Percentiles rank a stretch among this genome's conserved stretches.
Conservation (phyloP, 2,113 vertebrate species). For the Ciconia boyciana region DNA sequence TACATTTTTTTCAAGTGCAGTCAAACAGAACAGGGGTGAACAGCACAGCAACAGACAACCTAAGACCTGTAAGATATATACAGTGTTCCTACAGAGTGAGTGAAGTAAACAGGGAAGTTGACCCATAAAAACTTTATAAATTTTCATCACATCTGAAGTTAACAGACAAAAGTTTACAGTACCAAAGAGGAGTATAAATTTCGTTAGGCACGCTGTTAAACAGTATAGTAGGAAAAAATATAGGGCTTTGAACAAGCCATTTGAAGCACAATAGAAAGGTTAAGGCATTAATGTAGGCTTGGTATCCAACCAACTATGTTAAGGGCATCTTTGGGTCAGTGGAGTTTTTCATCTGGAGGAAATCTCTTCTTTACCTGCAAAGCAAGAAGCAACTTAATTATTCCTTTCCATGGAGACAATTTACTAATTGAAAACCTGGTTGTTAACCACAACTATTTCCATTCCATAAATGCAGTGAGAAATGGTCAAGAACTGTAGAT, state of each 20-base stretch:
- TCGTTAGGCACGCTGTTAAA: conserved; percentile 28
- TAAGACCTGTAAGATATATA: not conserved
- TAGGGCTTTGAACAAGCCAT: not conserved
- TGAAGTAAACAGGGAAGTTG: not conserved
- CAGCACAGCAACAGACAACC: not conserved
- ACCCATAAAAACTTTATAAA: not conserved
- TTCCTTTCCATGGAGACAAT: not conserved
- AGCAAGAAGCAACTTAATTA: conserved; percentile 66
- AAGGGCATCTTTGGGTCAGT: conserved; percentile 48
- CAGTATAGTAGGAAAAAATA: not conserved
- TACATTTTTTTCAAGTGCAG: not conserved
- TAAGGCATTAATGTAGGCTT: conserved; percentile 66
- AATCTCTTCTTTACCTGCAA: conserved; percentile 71
- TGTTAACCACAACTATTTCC: not conserved
- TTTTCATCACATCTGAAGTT: not conserved
- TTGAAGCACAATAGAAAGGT: conserved; percentile 6
- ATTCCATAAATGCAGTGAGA: not conserved
- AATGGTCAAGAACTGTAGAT: not conserved
- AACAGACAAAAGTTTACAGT: not conserved
- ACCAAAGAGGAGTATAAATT: not conserved
- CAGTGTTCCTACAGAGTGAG: not conserved
- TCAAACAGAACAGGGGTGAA: not conserved
- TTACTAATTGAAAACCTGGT: not conserved
- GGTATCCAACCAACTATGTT: not conserved
- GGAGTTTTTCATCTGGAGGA: conserved; percentile 40